Base-by-base conservation (phyloP, 2,888 invertebrate genomes). In the Blastobasis lacticolella region DNA sequence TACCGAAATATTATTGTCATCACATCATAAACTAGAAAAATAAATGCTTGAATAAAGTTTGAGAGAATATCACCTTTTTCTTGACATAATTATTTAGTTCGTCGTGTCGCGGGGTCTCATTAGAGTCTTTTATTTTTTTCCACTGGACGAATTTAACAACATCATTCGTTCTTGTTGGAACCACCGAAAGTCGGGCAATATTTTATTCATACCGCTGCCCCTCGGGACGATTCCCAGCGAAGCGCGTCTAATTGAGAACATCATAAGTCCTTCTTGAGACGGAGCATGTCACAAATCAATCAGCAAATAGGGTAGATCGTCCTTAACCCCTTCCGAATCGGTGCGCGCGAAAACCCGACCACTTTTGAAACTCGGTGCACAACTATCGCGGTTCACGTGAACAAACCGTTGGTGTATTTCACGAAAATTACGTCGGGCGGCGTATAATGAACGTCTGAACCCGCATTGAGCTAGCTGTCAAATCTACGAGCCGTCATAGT, bases 381-480 rank as follows among this genome's bases (percentile, higher is more conserved):
- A 69, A 64, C 65, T 67, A 66, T 71, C 69, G 72, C 73, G 73
- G 71, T 69, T 66, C 68, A 71, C 71, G 71, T 72, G 76, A 74
- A 78, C 74, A 75, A 73, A 77, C 74, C 74, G 77, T 76, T 75
- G 75, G 42, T 73, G 69, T 77, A 79, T 77, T 82, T 75, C 73
- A 82, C 82, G 73, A 77, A 81, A 81, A 84, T 84, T 81, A 84
- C 77, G 76, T 79, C 79, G 78, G 78, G 75, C 76, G 76, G 73
- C 77, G 82, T 83, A 73, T 86, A 85, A 86, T 85, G 80, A 82
- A 88, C 88, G 88, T 88, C 87, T 88, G 87, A 81, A 78, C 88
- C 85, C 84, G 87, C 87, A 87, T 88, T 89, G 87, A 88, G 87
- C 87, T 87, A 88, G 88, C 88, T 89, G 89, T 89, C 89, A 89